These are phyloP conservation scores for Toxotes chatareus DNA, from an alignment of 2,113 vertebrate species.

Conservation along the genomic window DNA sequence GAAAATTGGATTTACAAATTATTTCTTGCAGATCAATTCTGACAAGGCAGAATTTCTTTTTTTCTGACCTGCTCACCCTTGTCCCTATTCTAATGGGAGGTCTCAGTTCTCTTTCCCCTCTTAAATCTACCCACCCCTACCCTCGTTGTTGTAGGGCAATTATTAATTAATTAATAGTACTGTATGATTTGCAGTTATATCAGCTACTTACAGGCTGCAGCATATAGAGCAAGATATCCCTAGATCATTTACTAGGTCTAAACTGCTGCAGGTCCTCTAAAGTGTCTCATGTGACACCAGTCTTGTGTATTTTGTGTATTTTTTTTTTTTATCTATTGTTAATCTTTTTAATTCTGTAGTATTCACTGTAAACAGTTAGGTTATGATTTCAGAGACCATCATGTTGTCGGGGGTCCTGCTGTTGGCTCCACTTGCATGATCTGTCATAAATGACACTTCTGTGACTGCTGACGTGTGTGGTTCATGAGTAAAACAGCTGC, in stretches of 20 bases:
- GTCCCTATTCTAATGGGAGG: no score
- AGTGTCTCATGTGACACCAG: neutral
- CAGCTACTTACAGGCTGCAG: no score
- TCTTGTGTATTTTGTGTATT: neutral
- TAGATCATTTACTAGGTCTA: neutral
- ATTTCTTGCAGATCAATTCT: neutral
- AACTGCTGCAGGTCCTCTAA: neutral
- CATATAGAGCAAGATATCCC: no score
- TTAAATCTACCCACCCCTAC: no score
- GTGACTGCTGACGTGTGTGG: slow-evolving; percentile 18
- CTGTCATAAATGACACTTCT: slow-evolving; percentile 19
- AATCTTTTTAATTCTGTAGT: neutral
- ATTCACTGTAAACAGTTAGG: no score
- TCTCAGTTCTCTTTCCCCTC: no score
- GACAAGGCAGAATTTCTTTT: no score
- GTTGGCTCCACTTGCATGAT: slow-evolving; percentile 2
- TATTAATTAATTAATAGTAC: no score
- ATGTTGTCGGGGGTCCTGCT: neutral
- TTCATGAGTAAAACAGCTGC: neutral
- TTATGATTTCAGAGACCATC: neutral
- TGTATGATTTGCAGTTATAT: no score
- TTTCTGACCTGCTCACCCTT: no score
- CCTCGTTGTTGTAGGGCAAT: no score
- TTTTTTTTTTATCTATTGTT: neutral
- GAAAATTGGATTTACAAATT: neutral